A percentile compares a stretch with the other conserved stretches of the same genome.
Conservation (phyloP, 92 coral and sea anemone genomes). For the Pocillopora meandrina region DNA sequence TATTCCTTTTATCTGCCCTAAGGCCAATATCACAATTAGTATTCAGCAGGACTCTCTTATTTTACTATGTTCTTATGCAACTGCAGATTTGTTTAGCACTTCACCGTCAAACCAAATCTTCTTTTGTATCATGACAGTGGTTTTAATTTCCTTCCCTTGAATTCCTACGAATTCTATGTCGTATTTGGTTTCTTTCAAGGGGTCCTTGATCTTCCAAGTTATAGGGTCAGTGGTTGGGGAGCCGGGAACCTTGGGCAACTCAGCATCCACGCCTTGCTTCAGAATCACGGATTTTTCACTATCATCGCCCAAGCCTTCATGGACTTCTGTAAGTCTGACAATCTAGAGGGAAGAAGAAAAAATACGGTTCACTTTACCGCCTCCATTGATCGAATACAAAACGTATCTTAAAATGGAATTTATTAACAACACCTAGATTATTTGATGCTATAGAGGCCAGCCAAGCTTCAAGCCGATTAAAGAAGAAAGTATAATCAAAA, state of each 20-base stretch:
- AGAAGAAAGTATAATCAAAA: too few species aligned
- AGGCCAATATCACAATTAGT: too few species aligned
- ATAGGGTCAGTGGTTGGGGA: background rate
- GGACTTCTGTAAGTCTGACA: conserved; percentile 3
- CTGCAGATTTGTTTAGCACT: conserved; percentile 19
- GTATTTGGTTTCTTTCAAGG: conserved; percentile 18
- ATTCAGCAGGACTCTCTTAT: background rate
- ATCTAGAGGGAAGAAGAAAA: conserved; percentile 1
- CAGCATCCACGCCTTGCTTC: conserved; percentile 35
- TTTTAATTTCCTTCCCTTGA: conserved; percentile 43
- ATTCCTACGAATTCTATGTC: conserved; percentile 40
- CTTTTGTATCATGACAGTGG: conserved; percentile 25
- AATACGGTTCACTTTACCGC: too few species aligned
- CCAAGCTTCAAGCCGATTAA: too few species aligned
- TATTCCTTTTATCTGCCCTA: background rate
- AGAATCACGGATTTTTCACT: conserved; percentile 2
- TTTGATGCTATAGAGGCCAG: too few species aligned
- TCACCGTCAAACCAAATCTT: conserved; percentile 67
- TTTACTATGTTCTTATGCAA: background rate
- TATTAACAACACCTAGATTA: too few species aligned
- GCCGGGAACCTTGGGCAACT: conserved; percentile 27
- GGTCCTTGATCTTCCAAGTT: conserved; percentile 38
- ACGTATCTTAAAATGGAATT: too few species aligned
- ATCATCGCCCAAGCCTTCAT: background rate
- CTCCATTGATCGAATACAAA: too few species aligned